Percentiles rank a stretch among this genome's conserved stretches.
Conservation (phyloP, 2,888 invertebrate genomes). For the Temnothorax rugatulus region DNA sequence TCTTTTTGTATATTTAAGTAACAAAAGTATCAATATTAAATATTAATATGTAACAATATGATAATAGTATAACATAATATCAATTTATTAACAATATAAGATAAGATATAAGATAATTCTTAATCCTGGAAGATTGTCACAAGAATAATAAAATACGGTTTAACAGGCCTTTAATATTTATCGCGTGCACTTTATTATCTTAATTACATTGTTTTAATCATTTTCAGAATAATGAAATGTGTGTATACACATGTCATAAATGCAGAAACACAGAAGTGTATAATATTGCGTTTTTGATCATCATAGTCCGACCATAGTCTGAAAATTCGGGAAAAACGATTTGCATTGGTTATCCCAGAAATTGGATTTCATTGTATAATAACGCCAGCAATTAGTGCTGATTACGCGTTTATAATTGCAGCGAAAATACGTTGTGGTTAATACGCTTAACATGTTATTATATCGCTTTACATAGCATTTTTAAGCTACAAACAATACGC, state of each 20-base stretch:
- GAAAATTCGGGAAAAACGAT: not conserved
- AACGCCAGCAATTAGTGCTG: constrained; percentile 1
- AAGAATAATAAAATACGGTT: not conserved
- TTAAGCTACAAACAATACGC: not conserved
- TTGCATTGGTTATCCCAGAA: not conserved
- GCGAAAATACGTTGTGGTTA: not conserved
- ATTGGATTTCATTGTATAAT: constrained; percentile 7
- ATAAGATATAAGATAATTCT: not conserved
- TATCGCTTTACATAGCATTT: not conserved
- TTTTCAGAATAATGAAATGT: not conserved
- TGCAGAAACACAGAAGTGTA: not conserved
- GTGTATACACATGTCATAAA: not conserved
- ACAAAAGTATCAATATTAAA: not conserved
- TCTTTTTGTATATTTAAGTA: not conserved
- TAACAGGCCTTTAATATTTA: not conserved
- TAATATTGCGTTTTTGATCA: not conserved
- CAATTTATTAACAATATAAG: not conserved
- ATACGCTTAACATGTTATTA: not conserved
- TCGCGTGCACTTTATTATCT: not conserved
- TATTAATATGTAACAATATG: not conserved
- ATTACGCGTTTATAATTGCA: constrained; percentile 3
- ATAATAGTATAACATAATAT: not conserved
- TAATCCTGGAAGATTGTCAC: not conserved
- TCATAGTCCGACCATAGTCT: no score
- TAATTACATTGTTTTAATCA: constrained; percentile 4